Evolutionary conservation across 2,888 invertebrate species (phyloP), one percentile per base, ranked within the genome.

Genomic region (Drosophila parthenogenetica): DNA sequence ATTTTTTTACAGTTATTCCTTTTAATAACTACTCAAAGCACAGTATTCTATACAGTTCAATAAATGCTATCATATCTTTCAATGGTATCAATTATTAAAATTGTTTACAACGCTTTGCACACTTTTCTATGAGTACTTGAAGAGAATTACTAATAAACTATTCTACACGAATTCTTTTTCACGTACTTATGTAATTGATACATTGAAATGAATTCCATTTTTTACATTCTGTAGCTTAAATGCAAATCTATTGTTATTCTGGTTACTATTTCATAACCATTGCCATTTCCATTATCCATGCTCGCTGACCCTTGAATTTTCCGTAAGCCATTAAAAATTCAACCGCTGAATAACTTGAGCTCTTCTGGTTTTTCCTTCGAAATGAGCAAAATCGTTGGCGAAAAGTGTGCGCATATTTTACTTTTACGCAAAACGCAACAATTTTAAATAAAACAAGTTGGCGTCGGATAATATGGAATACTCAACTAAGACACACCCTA

Each of bases 381-480:
- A 67, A 42, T 37, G 48, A 45, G 39, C 55, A 67, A 60, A 43
- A 45, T 32, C 22, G 37, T 42, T 29, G 7, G 8, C 48, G 58
- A 57, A 55, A 60, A 74, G 74, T 75, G 75, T 59, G 68, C 67
- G 68, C 72, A 75, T 75, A 75, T 75, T 80, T 79, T 49, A 50
- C 58, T 79, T 45, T 45, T 53, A 49, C 59, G 53, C 42, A 75
- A 50, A 75, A 43, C 39, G 61, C 57, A 70, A 65, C 50, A 78
- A 71, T 61, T 74, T 82, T 49, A 76, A 80, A 73, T 69, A 70
- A 45, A 72, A 64, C 35, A 53, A 57, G 59, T 32, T 19, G 7
- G 7, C 13, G 4, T 0, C 3, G 5, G 43, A 0, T 19, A 32
- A 5, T 3, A 2, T 0, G 3, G 1, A 11, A 5, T 29, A 16